Conservation (phyloP, 2,888 invertebrate species). For the Noctuana brunneofusca region DNA sequence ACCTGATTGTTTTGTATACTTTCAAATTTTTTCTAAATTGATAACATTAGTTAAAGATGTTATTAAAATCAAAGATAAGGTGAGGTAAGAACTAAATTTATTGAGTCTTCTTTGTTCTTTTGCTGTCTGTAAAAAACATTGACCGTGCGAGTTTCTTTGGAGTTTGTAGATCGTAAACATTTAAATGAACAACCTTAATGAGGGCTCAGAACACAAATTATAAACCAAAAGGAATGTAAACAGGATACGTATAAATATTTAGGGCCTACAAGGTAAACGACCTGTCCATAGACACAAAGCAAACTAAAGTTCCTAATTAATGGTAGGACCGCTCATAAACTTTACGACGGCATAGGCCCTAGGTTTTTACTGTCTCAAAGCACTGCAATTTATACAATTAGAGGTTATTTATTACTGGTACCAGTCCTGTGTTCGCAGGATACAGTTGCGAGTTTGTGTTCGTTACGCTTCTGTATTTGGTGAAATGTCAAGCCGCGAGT, state of each 20-base stretch:
- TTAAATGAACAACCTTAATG: background rate
- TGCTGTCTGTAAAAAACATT: background rate
- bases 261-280: slow-evolving; percentile 25
- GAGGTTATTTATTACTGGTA: slow-evolving; percentile 29
- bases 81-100: too few species aligned
- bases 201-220: background rate
- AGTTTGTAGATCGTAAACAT: background rate
- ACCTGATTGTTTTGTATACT: too few species aligned
- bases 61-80: too few species aligned
- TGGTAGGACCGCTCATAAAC: slow-evolving; percentile 26
- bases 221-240: slow-evolving; percentile 13
- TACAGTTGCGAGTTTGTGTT: slow-evolving; percentile 24
- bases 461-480: slow-evolving; percentile 34
- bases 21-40: too few species aligned
- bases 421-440: background rate
- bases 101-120: background rate
- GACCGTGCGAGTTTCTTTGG: too few species aligned
- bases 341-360: slow-evolving; percentile 29
- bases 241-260: slow-evolving; percentile 23
- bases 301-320: slow-evolving; percentile 27
- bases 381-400: slow-evolving; percentile 34
- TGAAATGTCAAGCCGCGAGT: slow-evolving; percentile 24
- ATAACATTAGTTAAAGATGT: background rate
- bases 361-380: slow-evolving; percentile 28
- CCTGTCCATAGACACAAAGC: slow-evolving; percentile 24